A percentile compares a stretch with the other conserved stretches of the same genome.
Evolutionary conservation across 2,113 vertebrate species (phyloP).

Genomic region (Blennius ocellaris): DNA sequence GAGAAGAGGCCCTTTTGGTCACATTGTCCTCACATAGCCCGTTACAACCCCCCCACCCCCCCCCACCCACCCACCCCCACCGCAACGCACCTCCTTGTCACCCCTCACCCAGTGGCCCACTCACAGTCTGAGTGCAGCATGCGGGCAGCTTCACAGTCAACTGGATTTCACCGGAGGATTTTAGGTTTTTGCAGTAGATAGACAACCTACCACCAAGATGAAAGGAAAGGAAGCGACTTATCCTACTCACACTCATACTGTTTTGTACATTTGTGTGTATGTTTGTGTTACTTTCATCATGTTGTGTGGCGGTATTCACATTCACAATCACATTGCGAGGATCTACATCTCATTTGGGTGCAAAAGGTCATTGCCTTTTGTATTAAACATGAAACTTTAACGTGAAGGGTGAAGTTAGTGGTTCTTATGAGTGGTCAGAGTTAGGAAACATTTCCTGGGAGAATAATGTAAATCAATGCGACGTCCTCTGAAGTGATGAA

Average conservation of each 20-base stretch:
- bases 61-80: background rate
- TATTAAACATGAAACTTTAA: background rate
- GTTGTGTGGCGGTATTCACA: background rate
- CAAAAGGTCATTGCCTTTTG: background rate
- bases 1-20: conserved; percentile 53
- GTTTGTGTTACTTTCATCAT: conserved; percentile 8
- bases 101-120: conserved; percentile 49
- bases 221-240: background rate
- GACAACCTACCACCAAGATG: background rate
- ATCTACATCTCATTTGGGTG: background rate
- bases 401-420: background rate
- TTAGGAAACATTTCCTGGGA: background rate
- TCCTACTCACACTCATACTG: background rate
- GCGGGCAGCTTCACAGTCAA: conserved; percentile 18
- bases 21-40: conserved; percentile 61
- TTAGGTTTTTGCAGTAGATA: background rate
- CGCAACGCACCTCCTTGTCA: conserved; percentile 12
- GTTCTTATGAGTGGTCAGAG: background rate
- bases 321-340: background rate
- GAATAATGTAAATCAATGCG: background rate
- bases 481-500: conserved; percentile 20
- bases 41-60: background rate
- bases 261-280: background rate
- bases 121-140: conserved; percentile 14
- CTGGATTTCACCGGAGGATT: background rate